Evolutionary conservation across 2,797 vertebrate genomes (phyloP), one percentile per base, ranked within the genome.

Genomic region (Podarcis lilfordi): DNA sequence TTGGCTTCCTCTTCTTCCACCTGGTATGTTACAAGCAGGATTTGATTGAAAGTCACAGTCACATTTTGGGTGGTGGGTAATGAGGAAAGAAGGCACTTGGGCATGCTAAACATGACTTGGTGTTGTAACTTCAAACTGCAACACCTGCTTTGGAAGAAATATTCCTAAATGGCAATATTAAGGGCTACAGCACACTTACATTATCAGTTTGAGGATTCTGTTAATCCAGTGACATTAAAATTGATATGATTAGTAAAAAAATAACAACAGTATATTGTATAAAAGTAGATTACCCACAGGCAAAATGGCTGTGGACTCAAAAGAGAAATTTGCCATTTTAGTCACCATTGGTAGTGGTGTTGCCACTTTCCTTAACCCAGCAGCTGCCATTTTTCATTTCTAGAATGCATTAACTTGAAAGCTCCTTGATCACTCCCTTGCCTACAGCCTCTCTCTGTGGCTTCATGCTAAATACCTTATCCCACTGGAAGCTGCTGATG

Each of bases 1-100:
- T 86, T 86, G 88, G 84, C 84, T 82, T 76, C 40, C 27, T 77
- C 71, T 68, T 86, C 19, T 86, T 82, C 78, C 88, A 89, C 84
- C 88, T 82, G 84, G 78, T 86, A 69, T 82, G 43, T 86, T 89
- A 61, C 61, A 82, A 81, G 68, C 83, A 80, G 45, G 29, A 29
- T 79, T 85, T 85, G 82, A 89, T 80, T 89, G 82, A 89, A 89
- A 29, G 17, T 80, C 32, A 27, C 68, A 43, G 5, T 88, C 68
- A 37, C 66, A 64, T 91, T 68, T 78, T 77, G 43, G 37, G 72
- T 91, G 68, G 66, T 66, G 86, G 84, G 5, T 90, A 13, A 87
- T 35, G 35, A 91, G 68, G 2, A 82, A 82, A 87, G 79, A 80
- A 76, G 35, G 64, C n/a, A 89, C 0, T 32, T 2, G 27, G 19